These are phyloP conservation scores for Podarcis lilfordi DNA, from an alignment of 2,797 vertebrate species.

Conservation along the genomic window DNA sequence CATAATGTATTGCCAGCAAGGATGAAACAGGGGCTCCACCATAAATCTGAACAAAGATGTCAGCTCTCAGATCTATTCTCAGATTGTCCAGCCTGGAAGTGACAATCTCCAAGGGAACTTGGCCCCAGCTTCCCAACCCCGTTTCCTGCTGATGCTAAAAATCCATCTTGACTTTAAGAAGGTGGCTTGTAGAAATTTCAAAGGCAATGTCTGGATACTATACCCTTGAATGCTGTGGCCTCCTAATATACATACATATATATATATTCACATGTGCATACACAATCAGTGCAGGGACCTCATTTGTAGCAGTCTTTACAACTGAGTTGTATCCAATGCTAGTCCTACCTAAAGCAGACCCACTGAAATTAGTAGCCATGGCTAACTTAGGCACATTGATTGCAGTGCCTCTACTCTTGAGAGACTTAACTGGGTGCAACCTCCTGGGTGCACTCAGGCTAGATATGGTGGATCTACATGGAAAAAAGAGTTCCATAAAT, in stretches of 20 bases:
- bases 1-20: neutral
- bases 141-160: neutral
- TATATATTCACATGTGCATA: neutral
- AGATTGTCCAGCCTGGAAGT: neutral
- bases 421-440: too few relatives aligned
- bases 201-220: neutral
- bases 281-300: neutral
- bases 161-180: neutral
- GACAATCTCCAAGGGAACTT: neutral
- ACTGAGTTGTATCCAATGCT: neutral
- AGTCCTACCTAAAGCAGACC: too few relatives aligned
- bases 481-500: neutral
- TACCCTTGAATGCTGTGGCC: neutral
- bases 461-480: neutral
- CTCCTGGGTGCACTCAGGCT: neutral
- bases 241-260: neutral
- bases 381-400: too few relatives aligned
- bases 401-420: too few relatives aligned
- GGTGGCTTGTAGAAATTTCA: neutral
- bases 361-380: too few relatives aligned
- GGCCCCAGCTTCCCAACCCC: neutral
- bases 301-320: neutral
- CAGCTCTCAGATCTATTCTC: neutral
- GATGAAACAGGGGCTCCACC: neutral
- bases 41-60: conserved; percentile 2